Evolutionary conservation across 1,140 invertebrate genomes (phyloP), one percentile per base, ranked within the genome.

Genomic region (Ceratina calcarata): DNA sequence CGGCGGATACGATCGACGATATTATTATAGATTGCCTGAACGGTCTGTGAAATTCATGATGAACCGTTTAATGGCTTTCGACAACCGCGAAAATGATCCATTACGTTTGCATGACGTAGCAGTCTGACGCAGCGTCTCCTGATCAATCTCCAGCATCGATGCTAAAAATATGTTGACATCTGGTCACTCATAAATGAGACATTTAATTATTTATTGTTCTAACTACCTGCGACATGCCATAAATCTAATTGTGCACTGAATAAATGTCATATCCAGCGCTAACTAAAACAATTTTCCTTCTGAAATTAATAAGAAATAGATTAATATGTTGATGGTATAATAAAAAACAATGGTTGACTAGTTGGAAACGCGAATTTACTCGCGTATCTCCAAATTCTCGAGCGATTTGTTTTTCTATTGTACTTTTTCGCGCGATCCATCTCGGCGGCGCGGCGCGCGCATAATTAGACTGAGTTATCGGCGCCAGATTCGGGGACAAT

Each of bases 381-480:
- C 18, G 12, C 3, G n/a, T 57, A 20, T 68, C 49, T 49, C 57
- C 24, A 18, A 37, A 57, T 10, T 3, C 16, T 10, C 12, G 0
- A 4, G 0, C 3, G 20, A 2, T 37, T 24, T 10, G 13, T 51
- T 60, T 18, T 51, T 20, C 55, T 12, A 37, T 32, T 32, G n/a
- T 49, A 53, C 3, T 51, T 27, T 53, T 53, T 37, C 27, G 0
- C 37, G 70, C 27, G 57, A 80, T 78, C 65, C 65, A 64, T 81
- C 64, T 77, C 55, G 32, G 49, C 24, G 37, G 58, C 67, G 37
- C 32, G 32, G 32, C 32, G 32, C 32, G 32, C 71, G 81, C 70
- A 81, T 83, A 91, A 91, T 91, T 91, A 91, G 89, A 77, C 84
- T 91, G 90, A 91, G 90, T 91, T 91, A 91, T 91, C 80, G 88